These are phyloP conservation scores for Scaptomyza parva DNA, from an alignment of 2,888 invertebrate species.

Conservation along the genomic window DNA sequence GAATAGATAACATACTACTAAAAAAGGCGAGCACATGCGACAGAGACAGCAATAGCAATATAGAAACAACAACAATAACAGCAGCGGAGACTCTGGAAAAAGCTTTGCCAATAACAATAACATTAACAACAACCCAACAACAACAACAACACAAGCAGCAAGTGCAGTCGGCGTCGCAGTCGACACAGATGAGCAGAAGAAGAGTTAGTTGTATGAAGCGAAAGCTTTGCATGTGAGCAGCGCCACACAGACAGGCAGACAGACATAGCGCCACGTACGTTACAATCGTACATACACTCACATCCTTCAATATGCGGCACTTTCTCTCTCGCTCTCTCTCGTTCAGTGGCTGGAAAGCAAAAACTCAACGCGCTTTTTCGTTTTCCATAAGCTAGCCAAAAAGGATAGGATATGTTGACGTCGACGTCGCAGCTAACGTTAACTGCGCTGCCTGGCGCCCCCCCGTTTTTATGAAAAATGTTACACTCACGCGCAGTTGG, in stretches of 20 bases:
- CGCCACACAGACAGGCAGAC: constrained; percentile 39
- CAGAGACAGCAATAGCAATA: constrained; percentile 38
- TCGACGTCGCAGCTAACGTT: constrained; percentile 22
- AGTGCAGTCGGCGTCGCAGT: constrained; percentile 49
- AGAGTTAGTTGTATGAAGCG: constrained; percentile 57
- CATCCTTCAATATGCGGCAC: constrained; percentile 41
- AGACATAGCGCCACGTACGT: constrained; percentile 60
- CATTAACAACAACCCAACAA: constrained; percentile 32
- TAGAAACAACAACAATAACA: constrained; percentile 47
- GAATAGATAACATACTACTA: constrained; percentile 79
- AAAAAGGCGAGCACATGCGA: constrained; percentile 73
- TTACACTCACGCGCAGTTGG: constrained; percentile 73
- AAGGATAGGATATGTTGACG: constrained; percentile 64
- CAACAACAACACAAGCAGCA: constrained; percentile 28
- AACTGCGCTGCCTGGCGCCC: constrained; percentile 47
- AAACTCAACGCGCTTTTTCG: constrained; percentile 74
- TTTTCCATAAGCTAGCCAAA: constrained; percentile 72
- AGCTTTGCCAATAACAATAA: constrained; percentile 57
- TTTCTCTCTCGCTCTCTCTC: constrained; percentile 43
- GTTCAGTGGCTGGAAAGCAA: constrained; percentile 62
- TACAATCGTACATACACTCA: constrained; percentile 29
- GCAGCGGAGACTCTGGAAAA: constrained; percentile 49
- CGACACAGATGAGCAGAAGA: constrained; percentile 63
- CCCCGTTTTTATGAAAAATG: constrained; percentile 72
- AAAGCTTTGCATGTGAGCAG: constrained; percentile 64